phyloP scores from a whole-genome alignment of 1,140 invertebrate genomes.

The Drosophila yakuba region DNA sequence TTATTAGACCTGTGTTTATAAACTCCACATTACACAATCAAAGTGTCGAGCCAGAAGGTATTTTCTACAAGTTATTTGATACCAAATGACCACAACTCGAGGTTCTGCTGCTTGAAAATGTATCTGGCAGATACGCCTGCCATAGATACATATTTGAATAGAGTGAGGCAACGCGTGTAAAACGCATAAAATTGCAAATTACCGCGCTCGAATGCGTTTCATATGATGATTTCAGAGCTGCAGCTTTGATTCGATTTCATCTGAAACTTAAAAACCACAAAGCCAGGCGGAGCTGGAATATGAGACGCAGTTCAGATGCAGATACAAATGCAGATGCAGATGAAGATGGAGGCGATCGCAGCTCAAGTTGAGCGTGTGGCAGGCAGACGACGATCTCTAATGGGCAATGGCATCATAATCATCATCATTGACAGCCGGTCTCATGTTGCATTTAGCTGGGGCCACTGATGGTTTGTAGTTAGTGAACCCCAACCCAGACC shows the following conservation, averaged over 20 bases:
- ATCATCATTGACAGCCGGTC: constrained; percentile 65
- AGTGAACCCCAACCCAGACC: constrained; percentile 57
- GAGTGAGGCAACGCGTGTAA: constrained; percentile 52
- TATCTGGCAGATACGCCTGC: constrained; percentile 45
- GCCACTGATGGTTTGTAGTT: constrained; percentile 69
- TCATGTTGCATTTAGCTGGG: constrained; percentile 76
- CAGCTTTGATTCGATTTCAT: constrained; percentile 77
- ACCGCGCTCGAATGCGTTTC: constrained; percentile 62
- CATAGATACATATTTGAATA: constrained; percentile 53
- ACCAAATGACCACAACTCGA: constrained; percentile 17
- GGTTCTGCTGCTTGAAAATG: constrained; percentile 30
- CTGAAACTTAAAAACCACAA: constrained; percentile 53
- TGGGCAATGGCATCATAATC: constrained; percentile 59
- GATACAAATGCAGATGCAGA: constrained; percentile 30
- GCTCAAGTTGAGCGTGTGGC: constrained; percentile 68
- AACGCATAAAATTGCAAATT: constrained; percentile 80
- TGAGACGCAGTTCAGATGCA: constrained; percentile 10
- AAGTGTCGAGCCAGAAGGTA: background rate
- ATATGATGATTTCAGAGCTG: constrained; percentile 46
- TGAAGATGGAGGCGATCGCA: constrained; percentile 41
- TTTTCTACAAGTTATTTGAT: constrained; percentile 4
- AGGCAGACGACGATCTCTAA: constrained; percentile 73
- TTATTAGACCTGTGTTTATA: background rate
- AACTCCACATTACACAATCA: constrained; percentile 3
- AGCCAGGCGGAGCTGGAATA: constrained; percentile 16